Conservation (phyloP, 2,113 vertebrate species). For the Poeciliopsis retropinna region DNA sequence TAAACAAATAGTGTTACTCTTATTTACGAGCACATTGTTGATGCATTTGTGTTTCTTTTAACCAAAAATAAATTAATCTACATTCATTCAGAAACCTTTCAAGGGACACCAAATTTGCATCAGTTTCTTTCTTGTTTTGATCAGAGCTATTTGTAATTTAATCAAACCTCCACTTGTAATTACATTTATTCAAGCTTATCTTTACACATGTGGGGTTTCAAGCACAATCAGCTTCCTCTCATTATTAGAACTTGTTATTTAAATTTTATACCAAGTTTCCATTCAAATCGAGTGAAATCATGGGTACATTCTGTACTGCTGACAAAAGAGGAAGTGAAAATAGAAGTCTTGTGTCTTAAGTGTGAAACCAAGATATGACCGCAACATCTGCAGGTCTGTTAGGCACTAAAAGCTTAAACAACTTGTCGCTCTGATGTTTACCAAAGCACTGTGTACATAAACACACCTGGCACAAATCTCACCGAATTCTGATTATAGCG, state of each 20-base stretch:
- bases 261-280: neutral
- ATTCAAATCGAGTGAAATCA: neutral
- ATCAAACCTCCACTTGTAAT: slow-evolving; percentile 42
- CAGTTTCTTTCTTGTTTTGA: slow-evolving; percentile 37
- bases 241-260: neutral
- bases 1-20: slow-evolving; percentile 37
- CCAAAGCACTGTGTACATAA: slow-evolving; percentile 68
- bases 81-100: slow-evolving; percentile 51
- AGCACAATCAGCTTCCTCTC: neutral
- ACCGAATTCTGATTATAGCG: slow-evolving; percentile 67
- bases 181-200: slow-evolving; percentile 6
- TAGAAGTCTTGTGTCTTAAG: slow-evolving; percentile 31
- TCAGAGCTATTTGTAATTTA: slow-evolving; percentile 52
- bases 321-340: slow-evolving; percentile 14
- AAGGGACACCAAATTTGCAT: slow-evolving; percentile 59
- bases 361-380: slow-evolving; percentile 57
- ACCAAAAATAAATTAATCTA: slow-evolving; percentile 58
- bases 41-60: slow-evolving; percentile 11
- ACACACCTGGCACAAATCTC: slow-evolving; percentile 66
- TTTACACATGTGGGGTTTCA: neutral
- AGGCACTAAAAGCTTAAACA: slow-evolving; percentile 68
- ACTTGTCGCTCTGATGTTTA: slow-evolving; percentile 70
- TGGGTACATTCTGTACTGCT: neutral
- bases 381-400: slow-evolving; percentile 55
- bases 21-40: slow-evolving; percentile 22